Percentiles rank a stretch among this genome's conserved stretches.
phyloP scores from a whole-genome alignment of 2,888 invertebrate genomes.

The Diaphora mendica region DNA sequence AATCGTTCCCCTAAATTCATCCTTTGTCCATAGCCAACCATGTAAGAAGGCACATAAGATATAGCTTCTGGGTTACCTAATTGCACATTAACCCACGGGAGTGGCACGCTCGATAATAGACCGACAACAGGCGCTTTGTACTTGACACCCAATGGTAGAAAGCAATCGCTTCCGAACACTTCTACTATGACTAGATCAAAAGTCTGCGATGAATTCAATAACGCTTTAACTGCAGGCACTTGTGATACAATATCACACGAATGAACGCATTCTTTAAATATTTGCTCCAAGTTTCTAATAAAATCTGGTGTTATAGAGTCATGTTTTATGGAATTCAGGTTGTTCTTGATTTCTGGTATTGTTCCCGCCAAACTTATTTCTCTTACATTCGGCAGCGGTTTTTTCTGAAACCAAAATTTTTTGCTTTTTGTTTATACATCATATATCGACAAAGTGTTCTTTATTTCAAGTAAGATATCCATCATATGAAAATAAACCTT shows the following conservation, averaged over 20 bases:
- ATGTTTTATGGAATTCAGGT: slow-evolving; percentile 68
- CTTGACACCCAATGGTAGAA: slow-evolving; percentile 83
- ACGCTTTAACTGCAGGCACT: slow-evolving; percentile 70
- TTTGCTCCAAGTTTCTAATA: slow-evolving; percentile 76
- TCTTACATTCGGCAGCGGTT: slow-evolving; percentile 72
- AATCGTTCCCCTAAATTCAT: slow-evolving; percentile 83
- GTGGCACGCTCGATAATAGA: slow-evolving; percentile 81
- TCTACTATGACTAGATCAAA: slow-evolving; percentile 81
- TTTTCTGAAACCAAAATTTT: slow-evolving; percentile 71
- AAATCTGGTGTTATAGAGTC: slow-evolving; percentile 74
- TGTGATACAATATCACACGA: slow-evolving; percentile 78
- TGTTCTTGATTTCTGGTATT: slow-evolving; percentile 79
- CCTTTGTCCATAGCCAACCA: slow-evolving; percentile 79
- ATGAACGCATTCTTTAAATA: slow-evolving; percentile 79
- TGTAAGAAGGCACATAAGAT: slow-evolving; percentile 85
- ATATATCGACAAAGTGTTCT: neutral
- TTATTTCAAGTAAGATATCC: neutral
- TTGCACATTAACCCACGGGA: slow-evolving; percentile 86
- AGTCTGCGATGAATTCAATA: slow-evolving; percentile 70
- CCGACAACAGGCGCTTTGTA: slow-evolving; percentile 85
- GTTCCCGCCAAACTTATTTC: slow-evolving; percentile 82
- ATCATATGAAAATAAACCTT: neutral
- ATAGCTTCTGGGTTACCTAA: slow-evolving; percentile 86
- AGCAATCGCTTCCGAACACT: slow-evolving; percentile 87
- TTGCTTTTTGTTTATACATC: neutral